Evolutionary conservation across 1,140 invertebrate genomes (phyloP), one percentile per base, ranked within the genome.

Genomic region (Contarinia nasturtii): DNA sequence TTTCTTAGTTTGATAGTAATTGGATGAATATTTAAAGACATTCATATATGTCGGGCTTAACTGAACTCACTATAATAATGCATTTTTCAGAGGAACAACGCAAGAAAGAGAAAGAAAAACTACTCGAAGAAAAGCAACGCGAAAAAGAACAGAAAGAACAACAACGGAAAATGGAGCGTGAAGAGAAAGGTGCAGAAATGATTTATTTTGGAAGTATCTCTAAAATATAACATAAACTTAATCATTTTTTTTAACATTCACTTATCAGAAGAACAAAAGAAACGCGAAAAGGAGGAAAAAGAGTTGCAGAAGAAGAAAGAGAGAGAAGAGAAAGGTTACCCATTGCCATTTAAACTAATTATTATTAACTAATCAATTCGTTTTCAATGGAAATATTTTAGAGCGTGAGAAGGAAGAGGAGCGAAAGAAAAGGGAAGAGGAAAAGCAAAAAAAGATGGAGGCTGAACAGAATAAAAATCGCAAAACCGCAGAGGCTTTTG

Each of bases 401-500:
- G 27, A 27, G 7, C 62, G 62, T 18, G 51, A 54, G 46, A 57
- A 59, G 45, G 52, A 56, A 19, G 57, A 55, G 41, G 58, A 36
- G 19, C 7, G 37, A n/a, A 41, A 49, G n/a, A 20, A 27, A 49
- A 61, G 66, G 18, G 73, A 75, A 50, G 69, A 80, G 60, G 68
- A 76, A 59, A 73, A 75, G 61, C 68, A 72, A 51, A 68, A 66
- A 59, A 71, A 69, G 50, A 75, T 79, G 57, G 52, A 5, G 14
- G 15, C 11, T 3, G 27, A 27, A 44, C 17, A 34, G 73, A 76
- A 57, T 72, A 79, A 54, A 77, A 79, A 80, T 55, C 73, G 77
- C 49, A 85, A 84, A 56, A 74, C 74, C 1, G 78, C 78, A 8
- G 75, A 77, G 37, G 77, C 74, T 20, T 86, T 89, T 58, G 75